Evolutionary conservation across 2,888 invertebrate species (phyloP), one percentile per base, ranked within the genome.

Genomic region (Myopa tessellatipennis): DNA sequence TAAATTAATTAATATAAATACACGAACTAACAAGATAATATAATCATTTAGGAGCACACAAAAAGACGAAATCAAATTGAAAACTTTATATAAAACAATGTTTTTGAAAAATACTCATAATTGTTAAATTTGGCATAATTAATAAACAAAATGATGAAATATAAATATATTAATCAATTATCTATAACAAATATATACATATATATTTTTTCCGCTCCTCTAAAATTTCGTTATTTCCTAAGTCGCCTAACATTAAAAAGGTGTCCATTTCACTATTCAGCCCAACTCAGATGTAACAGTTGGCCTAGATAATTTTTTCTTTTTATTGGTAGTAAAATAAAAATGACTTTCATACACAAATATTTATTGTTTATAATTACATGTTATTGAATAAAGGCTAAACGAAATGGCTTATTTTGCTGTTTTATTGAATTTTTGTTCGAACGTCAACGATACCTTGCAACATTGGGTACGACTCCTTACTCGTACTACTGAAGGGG

Each of bases 191-290:
- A 83, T 82, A 83, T 82, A 82, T 76, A 82, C 70, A 77, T 63
- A 78, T 82, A 82, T 84, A 80, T 80, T 81, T 85, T 85, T 83
- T 75, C 58, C 58, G 84, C 86, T 84, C 83, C 82, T 85, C 85
- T 84, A 84, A 80, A 84, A 82, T 85, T 85, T 86, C 86, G 86
- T 86, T 87, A 86, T 83, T 85, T 86, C 84, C 84, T 85, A 80
- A 85, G 83, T 84, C 86, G 85, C 82, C 82, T 82, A 80, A 79
- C 79, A 82, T 80, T 71, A 70, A 79, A 80, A 77, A 78, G 78
- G 71, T 82, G 80, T 74, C 67, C 52, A 67, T 68, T 52, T 74
- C 67, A 65, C 36, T 36, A n/a, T n/a, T 74, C 78, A 63, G 77
- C 34, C 77, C 61, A 40, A 60, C 50, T 34, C 67, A 18, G 60